Percentiles rank a stretch among this genome's conserved stretches.
Conservation (phyloP, 2,797 vertebrate genomes). For the Tragopan temminckii region DNA sequence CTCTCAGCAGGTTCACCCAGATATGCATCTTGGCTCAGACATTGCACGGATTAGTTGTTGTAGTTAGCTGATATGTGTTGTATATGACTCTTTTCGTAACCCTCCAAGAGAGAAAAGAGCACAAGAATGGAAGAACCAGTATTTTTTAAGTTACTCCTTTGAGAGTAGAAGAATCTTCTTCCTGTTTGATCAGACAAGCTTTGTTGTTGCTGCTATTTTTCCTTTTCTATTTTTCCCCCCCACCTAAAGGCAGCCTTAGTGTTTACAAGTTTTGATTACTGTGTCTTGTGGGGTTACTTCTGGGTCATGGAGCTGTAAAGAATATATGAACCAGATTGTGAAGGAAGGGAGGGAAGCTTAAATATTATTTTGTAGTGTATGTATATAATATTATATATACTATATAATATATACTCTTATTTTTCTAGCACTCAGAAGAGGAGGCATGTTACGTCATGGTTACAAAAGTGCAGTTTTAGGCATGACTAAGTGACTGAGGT, state of each 20-base stretch:
- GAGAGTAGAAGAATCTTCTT: neutral
- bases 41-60: neutral
- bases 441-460: conserved; percentile 1
- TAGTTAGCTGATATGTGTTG: neutral
- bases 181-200: neutral
- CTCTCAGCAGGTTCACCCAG: neutral
- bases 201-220: neutral
- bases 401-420: neutral
- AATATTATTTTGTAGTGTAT: neutral
- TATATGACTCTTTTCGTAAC: neutral
- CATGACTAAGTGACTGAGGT: conserved; percentile 52
- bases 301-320: neutral
- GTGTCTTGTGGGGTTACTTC: neutral
- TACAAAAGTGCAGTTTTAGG: neutral
- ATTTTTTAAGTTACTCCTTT: neutral
- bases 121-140: neutral
- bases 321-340: neutral
- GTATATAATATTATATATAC: too few species aligned
- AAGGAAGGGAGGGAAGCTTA: neutral
- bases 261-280: neutral
- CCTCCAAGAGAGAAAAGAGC: neutral
- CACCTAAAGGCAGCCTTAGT: neutral
- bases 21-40: neutral
- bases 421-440: neutral
- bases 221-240: neutral